Evolutionary conservation across 2,113 vertebrate species (phyloP), one percentile per base, ranked within the genome.

Genomic region (Varanus salvator): DNA sequence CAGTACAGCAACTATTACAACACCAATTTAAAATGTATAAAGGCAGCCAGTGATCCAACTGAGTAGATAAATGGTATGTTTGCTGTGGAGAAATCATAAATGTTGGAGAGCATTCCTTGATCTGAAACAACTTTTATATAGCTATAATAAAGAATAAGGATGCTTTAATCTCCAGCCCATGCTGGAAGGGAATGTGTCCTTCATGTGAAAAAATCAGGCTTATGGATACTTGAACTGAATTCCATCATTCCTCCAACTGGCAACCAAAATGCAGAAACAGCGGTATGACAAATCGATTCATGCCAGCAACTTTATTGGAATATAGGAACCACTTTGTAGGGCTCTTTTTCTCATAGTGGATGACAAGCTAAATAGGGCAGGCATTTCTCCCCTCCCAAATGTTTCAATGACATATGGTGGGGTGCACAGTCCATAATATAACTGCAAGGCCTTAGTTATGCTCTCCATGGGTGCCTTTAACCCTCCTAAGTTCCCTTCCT

Each of bases 1-100:
- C 1, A 44, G 31, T 52, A 69, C 64, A 85, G 50, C 60, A 90
- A 71, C 17, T 34, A 80, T 60, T 25, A 85, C 23, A 85, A 15
- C 50, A 31, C 74, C 80, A 5, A 85, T 85, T 29, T 85, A 71
- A 85, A 89, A 66, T 71, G 66, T 71, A 78, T 57, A 85, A 90
- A 85, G 75, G 31, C 8, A 66, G 80, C n/a, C 66, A 44, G 83
- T 54, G 64, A 80, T 78, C 15, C 88, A 89, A 17, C 7, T 14
- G 21, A 38, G 44, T 38, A 29, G 3, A 38, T 85, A 78, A 89
- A 80, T 60, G 44, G 64, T 29, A n/a, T 71, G 38, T 54, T 87
- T 90, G n/a, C n/a, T 12, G 44, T 31, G 38, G 57, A 84, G 74
- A 71, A 85, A 80, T 52, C 48, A 29, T 78, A 89, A 78, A 89